These are phyloP conservation scores for Ceraclea dissimilis DNA, from an alignment of 2,888 invertebrate genomes.

Conservation along the genomic window DNA sequence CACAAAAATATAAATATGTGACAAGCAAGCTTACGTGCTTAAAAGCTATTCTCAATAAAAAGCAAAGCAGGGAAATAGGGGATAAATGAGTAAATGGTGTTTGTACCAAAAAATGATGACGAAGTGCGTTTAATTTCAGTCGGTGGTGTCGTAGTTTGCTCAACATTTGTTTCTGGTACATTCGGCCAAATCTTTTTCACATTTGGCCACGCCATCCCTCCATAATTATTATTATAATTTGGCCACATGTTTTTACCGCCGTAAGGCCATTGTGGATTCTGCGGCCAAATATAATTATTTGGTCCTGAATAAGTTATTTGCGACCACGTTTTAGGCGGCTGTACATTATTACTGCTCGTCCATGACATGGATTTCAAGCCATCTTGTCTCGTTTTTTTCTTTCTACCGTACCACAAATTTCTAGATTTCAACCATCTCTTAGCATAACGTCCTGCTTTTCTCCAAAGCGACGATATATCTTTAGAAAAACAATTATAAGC, in stretches of 20 bases:
- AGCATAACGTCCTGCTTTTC: slow-evolving; percentile 10
- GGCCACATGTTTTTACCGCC: slow-evolving; percentile 2
- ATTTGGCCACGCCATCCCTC: slow-evolving; percentile 5
- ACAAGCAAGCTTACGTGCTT: no score
- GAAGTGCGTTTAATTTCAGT: slow-evolving; percentile 12
- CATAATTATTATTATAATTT: slow-evolving; percentile 3
- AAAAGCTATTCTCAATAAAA: no score
- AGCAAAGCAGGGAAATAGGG: neutral
- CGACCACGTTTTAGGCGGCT: neutral
- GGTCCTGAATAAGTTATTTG: neutral
- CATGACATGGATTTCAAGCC: neutral
- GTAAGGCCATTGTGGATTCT: neutral
- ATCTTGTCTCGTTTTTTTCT: neutral
- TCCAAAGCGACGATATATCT: slow-evolving; percentile 14
- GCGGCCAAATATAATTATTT: neutral
- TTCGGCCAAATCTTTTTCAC: slow-evolving; percentile 11
- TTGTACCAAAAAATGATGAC: slow-evolving; percentile 5
- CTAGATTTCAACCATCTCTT: slow-evolving; percentile 4
- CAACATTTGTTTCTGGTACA: neutral
- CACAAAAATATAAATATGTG: no score
- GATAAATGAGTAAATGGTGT: neutral
- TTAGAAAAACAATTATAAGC: slow-evolving; percentile 4
- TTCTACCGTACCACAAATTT: neutral
- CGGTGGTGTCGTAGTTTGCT: slow-evolving; percentile 5
- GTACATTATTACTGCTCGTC: neutral